Percentiles rank a stretch among this genome's conserved stretches.
phyloP scores from a whole-genome alignment of 2,888 invertebrate genomes.

The Pollenia labialis region DNA sequence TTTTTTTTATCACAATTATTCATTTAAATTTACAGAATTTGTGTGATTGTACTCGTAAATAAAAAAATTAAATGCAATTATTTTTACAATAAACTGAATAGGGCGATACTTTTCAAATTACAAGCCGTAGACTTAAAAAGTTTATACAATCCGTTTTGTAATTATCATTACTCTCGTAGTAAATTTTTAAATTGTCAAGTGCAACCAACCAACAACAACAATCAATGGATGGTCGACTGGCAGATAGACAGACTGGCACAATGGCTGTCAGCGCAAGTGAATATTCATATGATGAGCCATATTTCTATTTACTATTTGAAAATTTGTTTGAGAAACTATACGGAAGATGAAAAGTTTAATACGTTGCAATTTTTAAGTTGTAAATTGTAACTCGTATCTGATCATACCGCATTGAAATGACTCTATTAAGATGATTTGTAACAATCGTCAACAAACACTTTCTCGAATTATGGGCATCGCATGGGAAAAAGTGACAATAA shows the following conservation, averaged over 20 bases:
- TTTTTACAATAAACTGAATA: slow-evolving; percentile 26
- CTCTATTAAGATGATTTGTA: slow-evolving; percentile 49
- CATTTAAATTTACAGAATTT: not conserved
- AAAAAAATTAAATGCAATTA: slow-evolving; percentile 23
- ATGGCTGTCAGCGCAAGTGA: not conserved
- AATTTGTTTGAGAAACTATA: slow-evolving; percentile 16
- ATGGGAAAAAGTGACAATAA: slow-evolving; percentile 11
- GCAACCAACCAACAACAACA: slow-evolving; percentile 12
- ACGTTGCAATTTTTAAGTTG: slow-evolving; percentile 16
- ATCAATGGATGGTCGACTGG: not conserved
- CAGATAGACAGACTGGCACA: not conserved
- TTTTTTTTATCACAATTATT: not conserved
- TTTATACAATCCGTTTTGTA: slow-evolving; percentile 10
- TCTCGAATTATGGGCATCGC: slow-evolving; percentile 31
- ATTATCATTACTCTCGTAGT: not conserved
- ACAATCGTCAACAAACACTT: slow-evolving; percentile 40
- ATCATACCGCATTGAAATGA: slow-evolving; percentile 32
- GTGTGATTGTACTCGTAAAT: not conserved
- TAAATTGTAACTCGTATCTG: slow-evolving; percentile 28
- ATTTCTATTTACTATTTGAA: slow-evolving; percentile 8
- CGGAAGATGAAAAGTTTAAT: slow-evolving; percentile 54
- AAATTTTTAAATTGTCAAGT: slow-evolving; percentile 39
- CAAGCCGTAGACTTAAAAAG: not conserved
- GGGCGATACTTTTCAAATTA: slow-evolving; percentile 12
- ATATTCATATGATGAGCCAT: not conserved